Evolutionary conservation across 2,888 invertebrate species (phyloP).

Genomic region (Sepiola atlantica): DNA sequence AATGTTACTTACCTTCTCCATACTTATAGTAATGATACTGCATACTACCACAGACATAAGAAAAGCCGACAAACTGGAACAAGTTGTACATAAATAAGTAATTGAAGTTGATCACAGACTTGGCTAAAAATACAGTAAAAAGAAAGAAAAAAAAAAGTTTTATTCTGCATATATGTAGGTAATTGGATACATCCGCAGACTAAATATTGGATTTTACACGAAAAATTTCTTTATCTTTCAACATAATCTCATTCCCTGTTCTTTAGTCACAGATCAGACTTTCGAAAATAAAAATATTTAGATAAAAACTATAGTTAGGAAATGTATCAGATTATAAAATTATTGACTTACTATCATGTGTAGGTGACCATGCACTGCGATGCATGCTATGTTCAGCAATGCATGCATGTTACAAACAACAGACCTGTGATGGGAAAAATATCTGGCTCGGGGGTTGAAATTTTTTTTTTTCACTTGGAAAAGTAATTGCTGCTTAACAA

Average conservation of each 20-base stretch:
- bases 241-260: not conserved
- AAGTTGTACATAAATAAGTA: slow-evolving; percentile 92
- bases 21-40: slow-evolving; percentile 84
- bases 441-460: too few relatives aligned
- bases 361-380: too few relatives aligned
- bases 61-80: slow-evolving; percentile 89
- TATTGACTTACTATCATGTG: too few relatives aligned
- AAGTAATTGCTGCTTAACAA: too few relatives aligned
- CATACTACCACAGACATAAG: slow-evolving; percentile 85
- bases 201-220: not conserved
- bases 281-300: too few relatives aligned
- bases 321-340: too few relatives aligned
- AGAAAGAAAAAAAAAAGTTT: not conserved
- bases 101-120: slow-evolving; percentile 75
- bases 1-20: slow-evolving; percentile 79
- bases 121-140: not conserved
- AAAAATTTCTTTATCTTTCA: not conserved
- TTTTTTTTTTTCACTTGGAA: too few relatives aligned
- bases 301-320: too few relatives aligned
- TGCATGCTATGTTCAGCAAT: too few relatives aligned
- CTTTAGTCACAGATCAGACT: too few relatives aligned
- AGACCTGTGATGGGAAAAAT: too few relatives aligned
- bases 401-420: too few relatives aligned
- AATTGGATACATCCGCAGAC: not conserved
- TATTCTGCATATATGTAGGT: not conserved